Base-by-base conservation (phyloP, 1,140 invertebrate species). In the Euura lappo region DNA sequence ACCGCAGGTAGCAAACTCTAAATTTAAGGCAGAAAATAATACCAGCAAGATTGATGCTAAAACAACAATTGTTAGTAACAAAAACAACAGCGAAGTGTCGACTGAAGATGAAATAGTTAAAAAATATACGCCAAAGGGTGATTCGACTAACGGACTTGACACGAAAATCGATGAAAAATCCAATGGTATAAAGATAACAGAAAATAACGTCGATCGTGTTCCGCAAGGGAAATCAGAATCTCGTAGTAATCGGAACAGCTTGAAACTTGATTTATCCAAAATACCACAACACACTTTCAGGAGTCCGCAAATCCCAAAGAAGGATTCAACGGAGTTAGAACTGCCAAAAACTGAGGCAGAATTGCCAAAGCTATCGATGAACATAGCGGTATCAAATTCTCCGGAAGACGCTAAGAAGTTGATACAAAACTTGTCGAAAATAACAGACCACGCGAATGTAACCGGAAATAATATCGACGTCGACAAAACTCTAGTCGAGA, bases 211-310 rank as follows among this genome's bases (percentile, higher is more conserved):
- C 42, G 8, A 68, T 8, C 8, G 42, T 68, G 44, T 44, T 68
- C 8, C 66, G 10, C 66, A 68, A 68, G 28, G 11, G 8, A 68
- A 68, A 44, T 44, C 66, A 13, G 66, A 68, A 3, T 68, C 66
- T 10, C 66, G 66, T 2, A 72, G 78, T 1, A 85, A 74, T 47
- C 75, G 84, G 45, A 79, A 76, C 5, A 84, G 90, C 76, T 86
- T 94, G 76, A 93, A 92, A 86, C 85, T 94, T 76, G 93, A 94
- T 84, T 88, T 94, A 72, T 91, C 89, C 10, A 91, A 89, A 79
- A 89, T 92, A 77, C 90, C 90, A 75, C 85, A 86, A 66, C 84
- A 86, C 69, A 80, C 82, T 6, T 85, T 85, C 65, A 79, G 84
- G 47, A 81, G 79, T 42, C 69, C 74, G 13, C 75, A 79, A 2